A percentile compares a stretch with the other conserved stretches of the same genome.
Conservation (phyloP, 53 echinoderm and acorn worm genomes). For the Paracentrotus lividus region DNA sequence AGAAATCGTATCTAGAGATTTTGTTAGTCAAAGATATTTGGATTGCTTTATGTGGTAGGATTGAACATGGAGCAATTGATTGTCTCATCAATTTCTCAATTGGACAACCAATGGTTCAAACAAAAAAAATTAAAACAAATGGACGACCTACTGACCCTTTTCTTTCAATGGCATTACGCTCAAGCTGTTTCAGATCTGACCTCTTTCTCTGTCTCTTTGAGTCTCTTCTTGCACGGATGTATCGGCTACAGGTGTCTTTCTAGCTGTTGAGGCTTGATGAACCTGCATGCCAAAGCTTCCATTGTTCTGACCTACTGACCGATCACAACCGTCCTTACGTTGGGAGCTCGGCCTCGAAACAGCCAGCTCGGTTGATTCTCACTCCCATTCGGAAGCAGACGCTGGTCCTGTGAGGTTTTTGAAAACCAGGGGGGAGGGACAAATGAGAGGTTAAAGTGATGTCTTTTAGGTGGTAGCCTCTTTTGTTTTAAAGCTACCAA, state of each 20-base stretch:
- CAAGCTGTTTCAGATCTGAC: conserved; percentile 88
- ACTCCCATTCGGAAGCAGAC: conserved; percentile 94
- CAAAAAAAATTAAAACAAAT: no score
- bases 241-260: conserved; percentile 65
- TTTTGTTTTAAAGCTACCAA: no score
- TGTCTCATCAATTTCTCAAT: no score
- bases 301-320: conserved; percentile 84
- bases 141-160: conserved; percentile 78
- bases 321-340: conserved; percentile 95
- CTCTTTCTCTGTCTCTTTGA: conserved; percentile 87
- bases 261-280: conserved; percentile 70
- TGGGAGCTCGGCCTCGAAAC: conserved; percentile 93
- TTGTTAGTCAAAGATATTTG: no score
- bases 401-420: conserved; percentile 85
- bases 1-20: no score
- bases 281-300: conserved; percentile 75
- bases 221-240: conserved; percentile 72
- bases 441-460: not conserved
- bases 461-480: no score
- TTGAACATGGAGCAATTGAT: no score
- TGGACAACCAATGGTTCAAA: no score
- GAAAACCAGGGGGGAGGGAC: not conserved
- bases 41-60: no score
- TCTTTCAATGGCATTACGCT: conserved; percentile 93
- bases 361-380: conserved; percentile 93